Evolutionary conservation across 2,888 invertebrate genomes (phyloP).

Genomic region (Eristalis pertinax): DNA sequence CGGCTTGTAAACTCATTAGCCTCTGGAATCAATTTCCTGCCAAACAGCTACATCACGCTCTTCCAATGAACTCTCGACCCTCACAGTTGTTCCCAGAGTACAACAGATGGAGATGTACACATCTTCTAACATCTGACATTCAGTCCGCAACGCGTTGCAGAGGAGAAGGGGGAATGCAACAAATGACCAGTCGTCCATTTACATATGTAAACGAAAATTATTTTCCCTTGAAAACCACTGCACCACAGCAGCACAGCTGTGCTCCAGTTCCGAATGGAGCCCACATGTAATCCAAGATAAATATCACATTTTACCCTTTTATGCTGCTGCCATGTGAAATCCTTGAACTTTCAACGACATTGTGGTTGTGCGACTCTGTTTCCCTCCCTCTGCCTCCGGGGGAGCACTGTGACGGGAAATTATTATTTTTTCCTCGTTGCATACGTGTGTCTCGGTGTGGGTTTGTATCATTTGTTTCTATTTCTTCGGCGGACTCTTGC

Average conservation of each 20-base stretch:
- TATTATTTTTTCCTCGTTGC: constrained; percentile 19
- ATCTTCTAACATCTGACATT: neutral
- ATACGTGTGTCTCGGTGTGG: neutral
- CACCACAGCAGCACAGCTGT: constrained; percentile 23
- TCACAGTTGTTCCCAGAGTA: neutral
- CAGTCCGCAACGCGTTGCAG: neutral
- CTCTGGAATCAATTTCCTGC: too few species aligned
- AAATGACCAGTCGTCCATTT: constrained; percentile 58
- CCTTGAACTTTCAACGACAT: constrained; percentile 66
- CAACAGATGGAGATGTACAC: neutral
- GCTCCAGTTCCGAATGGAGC: constrained; percentile 49
- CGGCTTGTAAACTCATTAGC: too few species aligned
- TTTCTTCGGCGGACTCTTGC: constrained; percentile 23
- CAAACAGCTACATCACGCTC: neutral
- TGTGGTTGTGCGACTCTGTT: constrained; percentile 10
- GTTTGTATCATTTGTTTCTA: constrained; percentile 50
- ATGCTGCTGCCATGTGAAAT: constrained; percentile 54
- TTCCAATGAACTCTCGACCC: neutral
- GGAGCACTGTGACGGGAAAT: constrained; percentile 29
- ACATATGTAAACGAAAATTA: constrained; percentile 35
- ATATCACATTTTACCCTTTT: constrained; percentile 67
- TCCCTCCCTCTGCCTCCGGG: constrained; percentile 1
- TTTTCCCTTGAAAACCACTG: constrained; percentile 18
- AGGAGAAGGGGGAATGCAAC: constrained; percentile 40
- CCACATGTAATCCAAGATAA: constrained; percentile 69